Base-by-base conservation (phyloP, 1,140 invertebrate species). In the Piezodorus guildinii region DNA sequence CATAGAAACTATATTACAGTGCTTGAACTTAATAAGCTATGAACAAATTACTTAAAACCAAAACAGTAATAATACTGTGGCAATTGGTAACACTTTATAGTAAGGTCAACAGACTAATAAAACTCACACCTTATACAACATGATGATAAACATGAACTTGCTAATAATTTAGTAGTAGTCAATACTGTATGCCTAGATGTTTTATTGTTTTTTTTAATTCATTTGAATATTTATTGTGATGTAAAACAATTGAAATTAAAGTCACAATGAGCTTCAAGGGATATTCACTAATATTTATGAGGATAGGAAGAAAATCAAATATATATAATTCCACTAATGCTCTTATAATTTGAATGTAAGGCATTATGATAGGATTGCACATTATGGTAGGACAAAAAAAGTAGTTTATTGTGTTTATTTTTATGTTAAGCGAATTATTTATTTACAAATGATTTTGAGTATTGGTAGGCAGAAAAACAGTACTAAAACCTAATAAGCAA, bases 21-120 rank as follows among this genome's bases (percentile, higher is more conserved):
- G 52, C 52, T 23, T 56, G 3, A 56, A 56, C 52, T 56, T 56
- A 56, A 23, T 6, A 56, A 56, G 52, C 52, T 56, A 56, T 56
- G 23, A 56, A 56, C 23, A 56, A 56, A 56, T 56, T 56, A 56
- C 52, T 23, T 56, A 56, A 56, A 56, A 49, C n/a, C 21, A 17
- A 49, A 21, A 21, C 52, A 56, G 52, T 23, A 56, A 56, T 56
- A 56, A 56, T 56, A 56, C 52, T 56, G 52, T 56, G 52, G 23
- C 15, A 56, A 56, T 23, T 56, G 52, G 52, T 56, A 56, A 56
- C 52, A 23, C 52, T 56, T 56, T 23, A 23, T 25, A 39, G 34
- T 56, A 49, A 56, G 15, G 52, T 56, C 52, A 56, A 23, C 52
- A 56, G 52, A 56, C 52, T 56, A 56, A 56, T 56, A 56, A 56